phyloP scores from a whole-genome alignment of 2,888 invertebrate species.

The Rhopalosiphum nymphaeae region DNA sequence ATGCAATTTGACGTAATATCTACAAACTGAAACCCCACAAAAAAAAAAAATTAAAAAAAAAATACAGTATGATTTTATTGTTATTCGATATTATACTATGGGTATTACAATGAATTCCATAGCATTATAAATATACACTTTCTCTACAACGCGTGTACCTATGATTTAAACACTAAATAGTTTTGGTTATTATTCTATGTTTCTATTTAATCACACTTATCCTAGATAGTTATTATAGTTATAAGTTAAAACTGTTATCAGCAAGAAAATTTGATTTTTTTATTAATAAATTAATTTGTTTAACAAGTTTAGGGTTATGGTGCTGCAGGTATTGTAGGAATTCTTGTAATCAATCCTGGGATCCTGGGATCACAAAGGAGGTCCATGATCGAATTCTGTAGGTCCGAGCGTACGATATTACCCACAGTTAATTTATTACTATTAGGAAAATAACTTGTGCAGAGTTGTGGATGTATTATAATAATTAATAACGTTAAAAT shows the following conservation, averaged over 20 bases:
- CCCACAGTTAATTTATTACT: not conserved
- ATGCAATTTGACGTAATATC: not conserved
- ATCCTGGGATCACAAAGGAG: not conserved
- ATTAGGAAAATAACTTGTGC: not conserved
- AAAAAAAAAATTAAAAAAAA: not conserved
- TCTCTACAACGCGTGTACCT: not conserved
- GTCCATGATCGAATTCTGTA: not conserved
- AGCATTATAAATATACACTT: not conserved
- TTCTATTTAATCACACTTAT: too few relatives aligned
- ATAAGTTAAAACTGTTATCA: not conserved
- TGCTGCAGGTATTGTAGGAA: not conserved
- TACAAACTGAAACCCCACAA: not conserved
- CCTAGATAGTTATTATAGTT: too few relatives aligned
- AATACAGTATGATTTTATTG: not conserved
- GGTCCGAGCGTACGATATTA: not conserved
- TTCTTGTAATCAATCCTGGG: not conserved
- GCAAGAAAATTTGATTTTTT: not conserved
- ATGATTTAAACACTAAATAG: not conserved
- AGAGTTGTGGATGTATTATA: constrained; percentile 1
- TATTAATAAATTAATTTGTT: not conserved
- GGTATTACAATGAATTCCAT: not conserved
- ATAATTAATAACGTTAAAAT: not conserved
- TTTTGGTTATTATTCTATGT: too few relatives aligned
- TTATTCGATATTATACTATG: not conserved
- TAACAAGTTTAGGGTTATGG: not conserved